Conservation (phyloP, 2,797 vertebrate genomes). For the Streptopelia turtur region DNA sequence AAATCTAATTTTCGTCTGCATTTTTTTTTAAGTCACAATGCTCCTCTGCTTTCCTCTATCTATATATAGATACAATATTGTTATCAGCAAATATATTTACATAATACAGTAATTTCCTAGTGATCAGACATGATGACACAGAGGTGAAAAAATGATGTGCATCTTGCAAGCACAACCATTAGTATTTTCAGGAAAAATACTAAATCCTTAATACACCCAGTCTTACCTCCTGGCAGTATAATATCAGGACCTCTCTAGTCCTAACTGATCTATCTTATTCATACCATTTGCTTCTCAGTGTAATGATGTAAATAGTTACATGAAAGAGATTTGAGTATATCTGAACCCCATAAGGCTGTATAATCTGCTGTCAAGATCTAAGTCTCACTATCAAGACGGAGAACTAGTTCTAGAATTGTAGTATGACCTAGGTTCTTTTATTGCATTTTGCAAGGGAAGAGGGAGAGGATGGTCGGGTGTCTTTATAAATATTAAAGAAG, state of each 20-base stretch:
- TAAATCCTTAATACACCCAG: background rate
- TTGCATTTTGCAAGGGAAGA: background rate
- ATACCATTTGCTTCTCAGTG: background rate
- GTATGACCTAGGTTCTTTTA: background rate
- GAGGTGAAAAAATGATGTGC: background rate
- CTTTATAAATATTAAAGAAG: background rate
- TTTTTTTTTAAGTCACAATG: background rate
- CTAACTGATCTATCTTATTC: background rate
- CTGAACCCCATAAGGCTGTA: background rate
- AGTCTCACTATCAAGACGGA: background rate
- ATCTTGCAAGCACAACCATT: background rate
- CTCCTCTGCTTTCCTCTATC: background rate
- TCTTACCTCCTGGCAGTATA: background rate
- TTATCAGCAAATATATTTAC: conserved; percentile 11
- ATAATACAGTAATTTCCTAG: background rate
- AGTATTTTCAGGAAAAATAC: background rate
- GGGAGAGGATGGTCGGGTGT: background rate
- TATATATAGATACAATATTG: background rate
- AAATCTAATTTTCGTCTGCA: background rate
- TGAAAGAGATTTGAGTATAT: background rate
- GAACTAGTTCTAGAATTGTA: background rate
- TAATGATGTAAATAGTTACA: background rate
- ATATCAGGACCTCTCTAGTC: background rate
- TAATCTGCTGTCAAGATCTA: background rate
- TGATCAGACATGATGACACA: background rate